Evolutionary conservation across 1,140 invertebrate species (phyloP), one percentile per base, ranked within the genome.

Genomic region (Drosophila melanogaster): DNA sequence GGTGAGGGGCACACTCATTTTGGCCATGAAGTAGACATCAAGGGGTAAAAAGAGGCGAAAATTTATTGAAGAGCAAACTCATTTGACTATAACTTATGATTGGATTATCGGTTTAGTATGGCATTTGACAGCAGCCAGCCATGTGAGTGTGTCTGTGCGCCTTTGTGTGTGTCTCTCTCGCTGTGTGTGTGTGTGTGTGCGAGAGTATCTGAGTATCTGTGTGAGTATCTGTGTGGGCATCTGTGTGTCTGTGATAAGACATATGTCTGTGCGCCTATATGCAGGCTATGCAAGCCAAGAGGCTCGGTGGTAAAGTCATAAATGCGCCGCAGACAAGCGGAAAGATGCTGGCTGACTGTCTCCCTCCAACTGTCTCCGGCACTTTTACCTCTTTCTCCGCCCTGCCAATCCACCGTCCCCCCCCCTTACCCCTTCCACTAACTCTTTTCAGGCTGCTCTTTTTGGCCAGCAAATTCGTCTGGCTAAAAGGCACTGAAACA

Each of bases 41-140:
- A 65, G 56, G 26, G 44, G 40, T 43, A 80, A 47, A 55, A 60
- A 75, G 57, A 69, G 83, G 74, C 78, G 65, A 78, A 72, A 79
- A 87, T 86, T 86, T 86, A 86, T 86, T 86, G 81, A 81, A 74
- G 83, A 86, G 83, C 81, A 86, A 86, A 86, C 78, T 86, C 83
- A 86, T 86, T 86, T 86, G 81, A 86, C 81, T 86, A 86, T 86
- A 86, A 86, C 81, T 86, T 86, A 86, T 86, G 83, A 86, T 86
- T 86, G 81, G 81, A 86, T 86, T 86, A 86, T 86, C 81, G 81
- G 81, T 86, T 86, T 86, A 86, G 81, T 87, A 86, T 79, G 81
- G 81, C 81, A 86, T 86, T 86, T 86, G 81, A 86, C 81, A 86
- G 81, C 76, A 81, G 59, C 46, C 59, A 56, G 33, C 30, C 58